Percentiles rank a stretch among this genome's conserved stretches.
Conservation (phyloP, 2,113 vertebrate species). For the Oceanites oceanicus region DNA sequence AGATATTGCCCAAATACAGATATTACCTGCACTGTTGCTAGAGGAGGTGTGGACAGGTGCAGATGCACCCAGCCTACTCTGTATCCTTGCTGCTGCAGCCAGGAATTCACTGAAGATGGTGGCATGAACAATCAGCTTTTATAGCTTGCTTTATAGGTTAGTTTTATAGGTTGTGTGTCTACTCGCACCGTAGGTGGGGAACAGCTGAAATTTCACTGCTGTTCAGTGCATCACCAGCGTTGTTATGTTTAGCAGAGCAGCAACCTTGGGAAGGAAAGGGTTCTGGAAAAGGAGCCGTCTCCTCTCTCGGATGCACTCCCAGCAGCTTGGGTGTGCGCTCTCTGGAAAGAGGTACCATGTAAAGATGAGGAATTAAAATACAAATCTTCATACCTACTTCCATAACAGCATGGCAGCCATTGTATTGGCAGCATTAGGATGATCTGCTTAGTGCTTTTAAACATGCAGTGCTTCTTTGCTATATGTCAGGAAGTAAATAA, state of each 20-base stretch:
- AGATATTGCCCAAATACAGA: neutral
- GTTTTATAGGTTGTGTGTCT: constrained; percentile 50
- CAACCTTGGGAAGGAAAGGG: neutral
- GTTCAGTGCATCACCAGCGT: neutral
- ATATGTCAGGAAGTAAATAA: too few species aligned
- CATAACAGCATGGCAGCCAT: neutral
- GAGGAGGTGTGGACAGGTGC: neutral
- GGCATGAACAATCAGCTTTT: constrained; percentile 20
- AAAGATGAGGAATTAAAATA: constrained; percentile 10
- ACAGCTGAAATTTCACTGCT: constrained; percentile 34
- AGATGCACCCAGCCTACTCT: neutral
- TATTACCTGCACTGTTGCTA: fast-evolving
- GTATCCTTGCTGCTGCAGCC: neutral
- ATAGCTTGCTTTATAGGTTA: constrained; percentile 42
- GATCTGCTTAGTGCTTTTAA: constrained; percentile 1
- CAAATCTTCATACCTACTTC: neutral
- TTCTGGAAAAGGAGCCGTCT: neutral
- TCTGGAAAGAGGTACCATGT: neutral
- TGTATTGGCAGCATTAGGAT: neutral
- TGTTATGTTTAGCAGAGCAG: constrained; percentile 32
- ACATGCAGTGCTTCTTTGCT: neutral
- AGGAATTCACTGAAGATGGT: neutral
- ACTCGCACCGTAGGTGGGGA: neutral
- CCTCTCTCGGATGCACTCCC: neutral
- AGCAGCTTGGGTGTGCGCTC: neutral